Percentiles rank a stretch among this genome's conserved stretches.
Evolutionary conservation across 2,113 vertebrate species (phyloP).

Genomic region (Calyptommatus sinebrachiatus): DNA sequence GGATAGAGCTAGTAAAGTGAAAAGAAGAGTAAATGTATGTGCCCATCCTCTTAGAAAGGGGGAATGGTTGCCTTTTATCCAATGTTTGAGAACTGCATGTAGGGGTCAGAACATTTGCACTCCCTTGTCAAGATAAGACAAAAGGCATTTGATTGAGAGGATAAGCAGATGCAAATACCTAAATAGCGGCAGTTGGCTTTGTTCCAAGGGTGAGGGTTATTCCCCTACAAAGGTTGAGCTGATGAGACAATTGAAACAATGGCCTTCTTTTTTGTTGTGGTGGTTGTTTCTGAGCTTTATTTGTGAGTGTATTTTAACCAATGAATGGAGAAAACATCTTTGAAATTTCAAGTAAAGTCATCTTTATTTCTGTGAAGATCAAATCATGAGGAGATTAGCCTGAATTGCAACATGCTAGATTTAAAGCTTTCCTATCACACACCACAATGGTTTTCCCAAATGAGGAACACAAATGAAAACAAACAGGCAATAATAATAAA

Average conservation of each 20-base stretch:
- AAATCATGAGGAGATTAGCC: conserved; percentile 47
- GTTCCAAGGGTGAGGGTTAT: conserved; percentile 61
- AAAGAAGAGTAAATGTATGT: conserved; percentile 58
- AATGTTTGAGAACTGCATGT: conserved; percentile 57
- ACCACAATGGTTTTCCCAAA: conserved; percentile 46
- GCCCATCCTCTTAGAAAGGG: conserved; percentile 59
- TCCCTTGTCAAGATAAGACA: conserved; percentile 63
- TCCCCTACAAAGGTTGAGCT: conserved; percentile 47
- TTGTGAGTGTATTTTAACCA: conserved; percentile 25
- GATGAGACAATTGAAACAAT: conserved; percentile 54
- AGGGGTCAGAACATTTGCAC: conserved; percentile 68
- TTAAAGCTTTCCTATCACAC: conserved; percentile 53
- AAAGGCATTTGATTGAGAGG: conserved; percentile 68
- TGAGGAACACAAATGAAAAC: conserved; percentile 9
- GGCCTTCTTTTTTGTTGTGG: conserved; percentile 14
- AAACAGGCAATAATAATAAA: neutral
- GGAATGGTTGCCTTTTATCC: conserved; percentile 56
- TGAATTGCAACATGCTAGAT: conserved; percentile 48
- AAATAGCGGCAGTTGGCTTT: conserved; percentile 68
- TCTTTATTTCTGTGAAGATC: conserved; percentile 49
- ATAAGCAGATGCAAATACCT: conserved; percentile 78
- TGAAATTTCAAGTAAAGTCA: conserved; percentile 48
- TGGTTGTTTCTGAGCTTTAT: neutral
- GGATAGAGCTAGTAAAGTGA: conserved; percentile 49
- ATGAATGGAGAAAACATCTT: conserved; percentile 35